Percentiles rank a stretch among this genome's conserved stretches.
Evolutionary conservation across 1,140 invertebrate species (phyloP).

Genomic region (Pachyrhynchus sulphureomaculatus): DNA sequence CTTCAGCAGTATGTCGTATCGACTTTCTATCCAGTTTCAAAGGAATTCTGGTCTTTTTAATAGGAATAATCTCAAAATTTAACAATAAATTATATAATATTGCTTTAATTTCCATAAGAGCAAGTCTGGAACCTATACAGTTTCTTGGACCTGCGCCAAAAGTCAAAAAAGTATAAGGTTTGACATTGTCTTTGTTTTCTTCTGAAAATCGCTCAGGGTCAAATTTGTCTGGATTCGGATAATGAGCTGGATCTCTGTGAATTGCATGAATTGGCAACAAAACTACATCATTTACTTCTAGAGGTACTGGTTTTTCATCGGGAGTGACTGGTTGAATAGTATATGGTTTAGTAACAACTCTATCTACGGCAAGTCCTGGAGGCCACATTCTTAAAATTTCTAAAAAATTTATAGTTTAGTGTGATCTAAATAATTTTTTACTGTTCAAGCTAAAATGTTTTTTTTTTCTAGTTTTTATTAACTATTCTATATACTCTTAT

Average conservation of each 20-base stretch:
- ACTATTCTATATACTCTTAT: no score
- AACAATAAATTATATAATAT: constrained; percentile 42
- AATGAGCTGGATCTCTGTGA: constrained; percentile 55
- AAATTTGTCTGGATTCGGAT: constrained; percentile 54
- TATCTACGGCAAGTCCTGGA: no score
- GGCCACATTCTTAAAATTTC: no score
- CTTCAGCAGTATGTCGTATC: no score
- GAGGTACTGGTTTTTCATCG: constrained; percentile 8
- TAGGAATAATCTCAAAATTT: constrained; percentile 31
- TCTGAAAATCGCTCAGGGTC: constrained; percentile 53
- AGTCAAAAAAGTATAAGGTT: constrained; percentile 53
- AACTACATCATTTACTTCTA: constrained; percentile 10
- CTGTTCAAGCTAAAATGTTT: no score
- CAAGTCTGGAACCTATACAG: constrained; percentile 41
- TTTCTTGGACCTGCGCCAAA: constrained; percentile 58
- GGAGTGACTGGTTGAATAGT: constrained; percentile 43
- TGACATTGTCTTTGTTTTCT: constrained; percentile 46
- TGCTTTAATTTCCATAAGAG: constrained; percentile 38
- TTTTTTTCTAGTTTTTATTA: no score
- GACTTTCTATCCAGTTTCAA: constrained; percentile 35
- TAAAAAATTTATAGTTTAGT: no score
- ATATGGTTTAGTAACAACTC: constrained; percentile 32
- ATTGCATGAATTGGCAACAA: constrained; percentile 58
- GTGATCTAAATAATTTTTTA: no score
- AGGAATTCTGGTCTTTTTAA: constrained; percentile 38